These are phyloP conservation scores for Saguinus imperator DNA, from an alignment of 2,113 vertebrate genomes.

Conservation along the genomic window DNA sequence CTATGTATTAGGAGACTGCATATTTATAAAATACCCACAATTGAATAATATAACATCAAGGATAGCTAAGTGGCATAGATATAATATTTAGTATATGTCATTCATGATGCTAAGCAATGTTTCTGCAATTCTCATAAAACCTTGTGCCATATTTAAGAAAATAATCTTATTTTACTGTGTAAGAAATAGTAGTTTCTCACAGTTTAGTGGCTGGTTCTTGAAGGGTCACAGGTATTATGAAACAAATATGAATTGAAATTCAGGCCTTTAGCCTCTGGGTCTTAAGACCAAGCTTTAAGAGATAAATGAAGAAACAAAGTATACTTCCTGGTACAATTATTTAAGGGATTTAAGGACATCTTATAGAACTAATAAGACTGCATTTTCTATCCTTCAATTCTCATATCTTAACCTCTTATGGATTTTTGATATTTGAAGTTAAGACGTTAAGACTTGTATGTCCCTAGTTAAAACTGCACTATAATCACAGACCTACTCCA, in stretches of 20 bases:
- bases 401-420: neutral
- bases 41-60: neutral
- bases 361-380: neutral
- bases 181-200: neutral
- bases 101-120: neutral
- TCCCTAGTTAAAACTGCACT: neutral
- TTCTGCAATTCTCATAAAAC: neutral
- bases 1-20: neutral
- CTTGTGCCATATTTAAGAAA: neutral
- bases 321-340: neutral
- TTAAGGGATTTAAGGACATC: neutral
- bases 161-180: neutral
- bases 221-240: neutral
- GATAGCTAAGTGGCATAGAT: neutral
- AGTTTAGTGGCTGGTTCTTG: neutral
- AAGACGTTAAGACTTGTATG: neutral
- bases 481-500: neutral
- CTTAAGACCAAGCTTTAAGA: neutral
- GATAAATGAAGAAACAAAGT: neutral
- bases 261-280: neutral
- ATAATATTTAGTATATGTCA: neutral
- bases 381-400: neutral
- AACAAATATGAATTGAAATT: neutral
- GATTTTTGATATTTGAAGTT: neutral
- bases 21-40: neutral